Base-by-base conservation (phyloP, 2,888 invertebrate species). In the Ectobius pallidus region DNA sequence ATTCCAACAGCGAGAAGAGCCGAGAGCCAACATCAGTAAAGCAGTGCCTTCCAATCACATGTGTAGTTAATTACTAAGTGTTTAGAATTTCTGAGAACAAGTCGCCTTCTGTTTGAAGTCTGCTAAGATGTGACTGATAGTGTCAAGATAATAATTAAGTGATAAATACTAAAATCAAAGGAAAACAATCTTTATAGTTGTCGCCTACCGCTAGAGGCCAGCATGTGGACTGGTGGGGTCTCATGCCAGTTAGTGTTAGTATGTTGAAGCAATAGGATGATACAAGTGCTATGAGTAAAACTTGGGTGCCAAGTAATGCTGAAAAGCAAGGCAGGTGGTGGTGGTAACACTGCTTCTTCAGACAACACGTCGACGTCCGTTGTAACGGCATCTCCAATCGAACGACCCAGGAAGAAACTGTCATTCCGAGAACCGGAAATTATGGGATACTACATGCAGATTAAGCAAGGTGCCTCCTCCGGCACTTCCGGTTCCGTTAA, bases 401-500 rank as follows among this genome's bases (percentile, higher is more conserved):
- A 88, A 79, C 85, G 90, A 78, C 93, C 94, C 0, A 86, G 94
- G 70, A 95, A 95, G 82, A 95, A 95, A 81, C 84, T 95, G 14
- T 95, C 94, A 9, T 95, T 95, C 83, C 90, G 93, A 74, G 94
- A 95, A 79, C 95, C 95, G 2, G 93, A 93, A 83, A 91, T 92
- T 65, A 85, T 90, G 75, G 83, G 85, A 22, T 83, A 82, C 75
- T 78, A 80, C 76, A 77, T 83, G 76, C 82, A 80, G 78, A 79
- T 81, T 77, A 80, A 80, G 72, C 77, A 78, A 62, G 78, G 77
- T 9, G 11, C 52, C 3, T 20, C 61, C 62, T n/a, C n/a, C n/a
- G n/a, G n/a, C n/a, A 77, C 77, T 39, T 74, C 78, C 18, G 77
- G 77, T 6, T 73, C 78, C 42, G 73, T 77, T 44, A 77, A 77